Conservation (phyloP, 2,888 invertebrate species). For the Laothoe populi region DNA sequence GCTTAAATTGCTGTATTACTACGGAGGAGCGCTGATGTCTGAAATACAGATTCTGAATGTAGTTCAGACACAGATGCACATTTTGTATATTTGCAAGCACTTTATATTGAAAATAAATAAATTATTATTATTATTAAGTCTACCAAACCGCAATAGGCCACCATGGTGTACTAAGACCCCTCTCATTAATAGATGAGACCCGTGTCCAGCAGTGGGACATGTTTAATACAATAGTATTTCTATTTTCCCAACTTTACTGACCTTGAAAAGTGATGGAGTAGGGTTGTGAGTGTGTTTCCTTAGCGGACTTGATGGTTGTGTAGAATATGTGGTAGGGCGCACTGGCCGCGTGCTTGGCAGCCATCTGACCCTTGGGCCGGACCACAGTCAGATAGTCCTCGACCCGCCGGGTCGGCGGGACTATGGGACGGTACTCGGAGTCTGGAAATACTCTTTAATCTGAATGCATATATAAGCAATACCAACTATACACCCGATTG, state of each 20-base stretch:
- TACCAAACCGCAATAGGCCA: too few species aligned
- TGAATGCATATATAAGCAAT: neutral
- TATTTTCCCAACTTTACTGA: slow-evolving; percentile 43
- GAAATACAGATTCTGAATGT: too few species aligned
- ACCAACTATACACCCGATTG: too few species aligned
- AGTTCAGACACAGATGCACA: too few species aligned
- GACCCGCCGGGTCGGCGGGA: slow-evolving; percentile 59
- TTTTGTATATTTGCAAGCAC: too few species aligned
- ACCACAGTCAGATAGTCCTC: slow-evolving; percentile 83
- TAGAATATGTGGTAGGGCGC: slow-evolving; percentile 91
- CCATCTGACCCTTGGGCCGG: slow-evolving; percentile 86
- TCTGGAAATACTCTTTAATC: too few species aligned
- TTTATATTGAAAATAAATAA: too few species aligned
- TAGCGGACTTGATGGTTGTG: slow-evolving; percentile 87
- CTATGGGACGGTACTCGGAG: slow-evolving; percentile 64
- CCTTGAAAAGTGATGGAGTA: slow-evolving; percentile 89
- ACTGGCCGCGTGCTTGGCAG: slow-evolving; percentile 86
- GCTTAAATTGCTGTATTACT: too few species aligned
- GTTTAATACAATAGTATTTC: neutral
- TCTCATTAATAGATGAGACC: too few species aligned
- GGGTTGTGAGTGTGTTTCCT: slow-evolving; percentile 86
- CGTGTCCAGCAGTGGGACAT: neutral
- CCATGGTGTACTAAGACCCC: too few species aligned
- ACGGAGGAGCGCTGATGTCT: too few species aligned
- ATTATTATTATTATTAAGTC: too few species aligned